Evolutionary conservation across 2,797 vertebrate species (phyloP).

Genomic region (Pangasius larnaudii): DNA sequence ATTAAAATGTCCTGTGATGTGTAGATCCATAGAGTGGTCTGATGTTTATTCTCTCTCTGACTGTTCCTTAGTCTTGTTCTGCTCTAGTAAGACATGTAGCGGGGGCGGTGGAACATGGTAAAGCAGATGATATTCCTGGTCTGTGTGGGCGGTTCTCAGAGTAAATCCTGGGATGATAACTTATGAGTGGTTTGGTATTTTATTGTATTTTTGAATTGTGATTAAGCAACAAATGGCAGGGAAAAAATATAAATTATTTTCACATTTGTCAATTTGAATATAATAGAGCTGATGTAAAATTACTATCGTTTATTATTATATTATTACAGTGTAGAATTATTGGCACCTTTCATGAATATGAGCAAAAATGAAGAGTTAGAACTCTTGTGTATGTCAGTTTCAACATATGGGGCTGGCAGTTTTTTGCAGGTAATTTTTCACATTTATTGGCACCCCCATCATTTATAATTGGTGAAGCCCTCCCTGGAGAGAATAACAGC

Average conservation of each 20-base stretch:
- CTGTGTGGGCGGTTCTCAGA: slow-evolving; percentile 32
- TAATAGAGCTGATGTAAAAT: background rate
- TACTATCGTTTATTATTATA: background rate
- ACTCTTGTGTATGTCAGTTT: background rate
- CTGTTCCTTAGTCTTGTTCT: slow-evolving; percentile 24
- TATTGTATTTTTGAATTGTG: background rate
- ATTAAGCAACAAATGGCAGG: background rate
- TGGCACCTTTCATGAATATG: background rate
- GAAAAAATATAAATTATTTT: background rate
- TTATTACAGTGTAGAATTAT: background rate
- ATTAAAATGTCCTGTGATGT: background rate
- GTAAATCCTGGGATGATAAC: slow-evolving; percentile 16
- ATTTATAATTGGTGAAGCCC: background rate
- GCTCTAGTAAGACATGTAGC: slow-evolving; percentile 33
- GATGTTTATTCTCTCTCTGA: slow-evolving; percentile 19
- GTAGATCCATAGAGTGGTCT: background rate
- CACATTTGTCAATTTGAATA: background rate
- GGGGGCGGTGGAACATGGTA: slow-evolving; percentile 29
- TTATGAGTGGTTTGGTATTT: slow-evolving; percentile 23
- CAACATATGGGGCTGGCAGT: background rate
- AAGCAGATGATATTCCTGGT: slow-evolving; percentile 35
- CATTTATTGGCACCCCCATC: background rate
- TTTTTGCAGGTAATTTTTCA: background rate
- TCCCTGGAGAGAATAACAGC: background rate
- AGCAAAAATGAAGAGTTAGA: background rate